Evolutionary conservation across 2,797 vertebrate genomes (phyloP).

Genomic region (Labroides dimidiatus): DNA sequence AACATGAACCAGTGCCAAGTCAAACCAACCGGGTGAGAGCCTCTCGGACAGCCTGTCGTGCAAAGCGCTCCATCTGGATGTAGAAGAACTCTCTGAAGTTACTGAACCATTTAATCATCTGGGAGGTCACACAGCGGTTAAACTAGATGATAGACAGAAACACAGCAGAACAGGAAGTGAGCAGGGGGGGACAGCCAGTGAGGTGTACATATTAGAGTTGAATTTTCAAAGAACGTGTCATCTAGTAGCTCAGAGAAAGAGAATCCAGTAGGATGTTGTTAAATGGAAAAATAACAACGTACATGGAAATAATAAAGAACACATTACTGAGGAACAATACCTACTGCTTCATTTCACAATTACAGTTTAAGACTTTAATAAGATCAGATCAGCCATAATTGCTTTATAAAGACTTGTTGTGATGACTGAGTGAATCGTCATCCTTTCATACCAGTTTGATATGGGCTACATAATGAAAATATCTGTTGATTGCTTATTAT

Average conservation of each 20-base stretch:
- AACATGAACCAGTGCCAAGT: slow-evolving; percentile 23
- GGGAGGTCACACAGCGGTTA: slow-evolving; percentile 87
- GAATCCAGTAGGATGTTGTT: too few relatives aligned
- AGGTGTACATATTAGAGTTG: background rate
- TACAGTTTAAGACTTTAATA: too few relatives aligned
- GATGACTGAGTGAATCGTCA: too few relatives aligned
- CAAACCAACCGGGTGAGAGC: slow-evolving; percentile 76
- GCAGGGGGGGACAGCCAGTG: slow-evolving; percentile 2
- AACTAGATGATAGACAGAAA: slow-evolving; percentile 70
- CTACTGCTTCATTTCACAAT: too few relatives aligned
- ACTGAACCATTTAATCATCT: slow-evolving; percentile 91
- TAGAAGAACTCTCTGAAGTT: slow-evolving; percentile 91
- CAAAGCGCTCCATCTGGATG: slow-evolving; percentile 89
- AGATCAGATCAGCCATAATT: too few relatives aligned
- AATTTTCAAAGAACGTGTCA: background rate
- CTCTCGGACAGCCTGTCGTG: slow-evolving; percentile 85
- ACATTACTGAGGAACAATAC: too few relatives aligned
- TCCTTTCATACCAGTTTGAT: too few relatives aligned
- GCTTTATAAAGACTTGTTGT: too few relatives aligned
- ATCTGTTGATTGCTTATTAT: too few relatives aligned
- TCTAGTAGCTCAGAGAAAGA: background rate
- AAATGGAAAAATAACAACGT: too few relatives aligned
- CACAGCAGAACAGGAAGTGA: slow-evolving; percentile 37
- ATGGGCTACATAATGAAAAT: too few relatives aligned
- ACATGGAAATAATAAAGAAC: too few relatives aligned